Evolutionary conservation across 1,140 invertebrate genomes (phyloP).

Genomic region (Drosophila subpulchrella): DNA sequence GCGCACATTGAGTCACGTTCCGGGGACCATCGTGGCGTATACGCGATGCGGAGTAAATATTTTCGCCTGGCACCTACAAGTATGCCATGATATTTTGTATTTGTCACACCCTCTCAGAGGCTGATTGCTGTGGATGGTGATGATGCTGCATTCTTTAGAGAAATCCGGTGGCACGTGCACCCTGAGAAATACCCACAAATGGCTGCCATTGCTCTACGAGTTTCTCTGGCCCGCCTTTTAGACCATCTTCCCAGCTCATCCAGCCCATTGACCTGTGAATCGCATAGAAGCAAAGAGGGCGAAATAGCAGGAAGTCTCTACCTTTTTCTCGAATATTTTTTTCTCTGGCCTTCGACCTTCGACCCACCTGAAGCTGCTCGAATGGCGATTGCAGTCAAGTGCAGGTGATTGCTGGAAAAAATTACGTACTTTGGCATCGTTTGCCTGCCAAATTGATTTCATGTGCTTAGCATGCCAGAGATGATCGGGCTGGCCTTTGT

Average conservation of each 20-base stretch:
- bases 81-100: conserved; percentile 41
- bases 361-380: conserved; percentile 39
- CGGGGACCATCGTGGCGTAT: conserved; percentile 38
- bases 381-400: conserved; percentile 49
- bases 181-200: conserved; percentile 44
- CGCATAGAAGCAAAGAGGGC: not conserved
- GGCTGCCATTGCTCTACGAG: conserved; percentile 28
- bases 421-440: conserved; percentile 50
- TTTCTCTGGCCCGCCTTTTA: not conserved
- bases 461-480: conserved; percentile 15
- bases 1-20: conserved; percentile 35
- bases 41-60: conserved; percentile 40
- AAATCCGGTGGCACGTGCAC: conserved; percentile 18
- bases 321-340: conserved; percentile 15
- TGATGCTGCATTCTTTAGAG: conserved; percentile 6
- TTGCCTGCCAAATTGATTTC: conserved; percentile 49
- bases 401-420: conserved; percentile 56
- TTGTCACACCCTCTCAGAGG: conserved; percentile 28
- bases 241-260: conserved; percentile 12
- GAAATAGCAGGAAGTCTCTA: conserved; percentile 8
- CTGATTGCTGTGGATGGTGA: conserved; percentile 26
- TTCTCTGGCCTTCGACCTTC: not conserved
- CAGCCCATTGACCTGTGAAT: conserved; percentile 52
- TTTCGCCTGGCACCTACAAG: conserved; percentile 9
- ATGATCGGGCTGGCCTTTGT: conserved; percentile 3